phyloP scores from a whole-genome alignment of 2,113 vertebrate genomes.

The Bungarus multicinctus region DNA sequence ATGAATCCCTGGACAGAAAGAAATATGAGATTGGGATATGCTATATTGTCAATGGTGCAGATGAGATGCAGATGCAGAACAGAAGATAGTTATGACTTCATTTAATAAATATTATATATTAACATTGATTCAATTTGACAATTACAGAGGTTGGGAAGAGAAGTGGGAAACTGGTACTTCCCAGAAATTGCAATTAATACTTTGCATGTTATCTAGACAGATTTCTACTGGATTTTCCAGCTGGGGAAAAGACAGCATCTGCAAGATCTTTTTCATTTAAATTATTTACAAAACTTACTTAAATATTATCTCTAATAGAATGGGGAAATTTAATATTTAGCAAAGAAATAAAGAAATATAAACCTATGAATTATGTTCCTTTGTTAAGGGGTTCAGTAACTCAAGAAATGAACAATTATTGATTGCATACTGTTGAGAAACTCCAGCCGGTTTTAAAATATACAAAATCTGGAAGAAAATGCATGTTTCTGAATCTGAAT shows the following conservation, averaged over 20 bases:
- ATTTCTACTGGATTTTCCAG: not conserved
- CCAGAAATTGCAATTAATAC: not conserved
- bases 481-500: not conserved
- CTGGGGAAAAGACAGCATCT: not conserved
- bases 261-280: not conserved
- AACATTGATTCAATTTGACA: not conserved
- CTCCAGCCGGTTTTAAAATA: not conserved
- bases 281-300: not conserved
- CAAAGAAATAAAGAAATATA: not conserved
- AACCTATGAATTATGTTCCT: not conserved
- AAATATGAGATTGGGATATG: not conserved
- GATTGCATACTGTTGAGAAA: not conserved
- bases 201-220: not conserved
- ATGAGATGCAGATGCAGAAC: not conserved
- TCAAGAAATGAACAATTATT: not conserved
- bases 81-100: too few species aligned
- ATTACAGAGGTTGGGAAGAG: not conserved
- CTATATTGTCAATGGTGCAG: not conserved
- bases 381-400: not conserved
- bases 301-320: not conserved
- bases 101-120: not conserved
- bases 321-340: not conserved
- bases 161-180: not conserved
- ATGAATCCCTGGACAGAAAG: not conserved
- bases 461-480: not conserved